Base-by-base conservation (phyloP, 1,140 invertebrate species). In the Steinernema feltiae region DNA sequence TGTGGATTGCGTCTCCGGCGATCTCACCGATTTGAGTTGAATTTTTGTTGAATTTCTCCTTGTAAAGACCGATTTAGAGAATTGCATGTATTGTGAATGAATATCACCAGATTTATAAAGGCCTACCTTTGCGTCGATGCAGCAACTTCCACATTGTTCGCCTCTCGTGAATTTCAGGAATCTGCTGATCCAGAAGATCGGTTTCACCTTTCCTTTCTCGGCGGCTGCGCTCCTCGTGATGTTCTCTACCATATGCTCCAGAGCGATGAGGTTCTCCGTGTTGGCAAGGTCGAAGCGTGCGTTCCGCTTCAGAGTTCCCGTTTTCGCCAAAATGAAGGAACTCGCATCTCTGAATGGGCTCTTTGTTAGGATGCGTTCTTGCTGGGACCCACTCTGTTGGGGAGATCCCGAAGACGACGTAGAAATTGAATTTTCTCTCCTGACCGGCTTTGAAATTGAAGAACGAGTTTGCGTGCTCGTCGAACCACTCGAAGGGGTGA, bases 401-500 rank as follows among this genome's bases (percentile, higher is more conserved):
- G 15, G 24, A 27, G 53, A 63, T 7, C 3, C 53, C 53, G 24
- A 63, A 63, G 24, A 63, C 53, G 24, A 63, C 53, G 53, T 63
- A 63, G 24, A 63, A 63, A 21, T 63, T 63, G 53, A 63, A 63
- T 27, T 63, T 63, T 15, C 53, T 7, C 53, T 63, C 53, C 53
- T 63, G 53, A 27, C 53, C 24, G 7, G 53, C 53, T 27, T 63
- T 63, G 53, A 12, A 17, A 21, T 63, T 27, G 53, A 63, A 63
- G 24, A 15, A 63, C 7, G 24, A 63, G 24, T 63, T 63, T 3
- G 53, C 12, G 53, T 63, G 7, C 53, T 63, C 53, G 53, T 63
- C 53, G 24, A 63, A 63, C 53, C 53, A 63, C 53, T 63, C 53
- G 24, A 63, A 63, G 24, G 53, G 53, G 24, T 63, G 53, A 15